Base-by-base conservation (phyloP, 1,140 invertebrate species). In the Drosophila rufa region DNA sequence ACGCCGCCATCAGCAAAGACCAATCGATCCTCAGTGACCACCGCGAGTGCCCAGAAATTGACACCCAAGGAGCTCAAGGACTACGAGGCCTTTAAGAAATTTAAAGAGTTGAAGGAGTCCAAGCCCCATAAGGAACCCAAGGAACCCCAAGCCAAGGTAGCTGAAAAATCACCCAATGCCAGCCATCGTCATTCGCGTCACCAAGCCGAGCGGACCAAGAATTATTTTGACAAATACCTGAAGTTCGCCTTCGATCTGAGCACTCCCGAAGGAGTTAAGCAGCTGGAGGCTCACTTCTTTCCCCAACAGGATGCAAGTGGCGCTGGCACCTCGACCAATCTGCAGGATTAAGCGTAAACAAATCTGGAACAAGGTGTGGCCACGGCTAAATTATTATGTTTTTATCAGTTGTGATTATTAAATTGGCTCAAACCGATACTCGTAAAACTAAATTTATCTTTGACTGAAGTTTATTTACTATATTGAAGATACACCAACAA, bases 191-290 rank as follows among this genome's bases (percentile, higher is more conserved):
- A 48, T 14, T 14, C 36, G 0, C 82, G 82, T 7, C 55, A 15
- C 1, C 69, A 70, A 14, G 62, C 36, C 30, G 71, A 60, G 7
- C 68, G 66, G 30, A 81, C 66, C 22, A 89, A 89, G 53, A 46
- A 27, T 5, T 89, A 79, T 22, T 89, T 89, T 30, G 84, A 89
- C 62, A 89, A 89, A 14, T 89, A 89, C 60, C 55, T 89, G 0
- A 84, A 90, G 48, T 90, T 84, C 9, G 84, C 84, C 30, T 89
- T 65, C 22, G 84, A 89, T 60, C 56, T 89, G 42, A 90, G 53
- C 22, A 90, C 74, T 27, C 85, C 84, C 6, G 74, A 74, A 2
- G 84, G 84, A n/a, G 74, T 89, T 0, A 64, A 67, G 3, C 53
- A 89, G 12, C 55, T 89, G 55, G 84, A 89, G 36, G 80, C 64